These are phyloP conservation scores for Aurelia coerulea DNA, from an alignment of 30 jellyfish, hydroid and myxozoan genomes.

Conservation along the genomic window DNA sequence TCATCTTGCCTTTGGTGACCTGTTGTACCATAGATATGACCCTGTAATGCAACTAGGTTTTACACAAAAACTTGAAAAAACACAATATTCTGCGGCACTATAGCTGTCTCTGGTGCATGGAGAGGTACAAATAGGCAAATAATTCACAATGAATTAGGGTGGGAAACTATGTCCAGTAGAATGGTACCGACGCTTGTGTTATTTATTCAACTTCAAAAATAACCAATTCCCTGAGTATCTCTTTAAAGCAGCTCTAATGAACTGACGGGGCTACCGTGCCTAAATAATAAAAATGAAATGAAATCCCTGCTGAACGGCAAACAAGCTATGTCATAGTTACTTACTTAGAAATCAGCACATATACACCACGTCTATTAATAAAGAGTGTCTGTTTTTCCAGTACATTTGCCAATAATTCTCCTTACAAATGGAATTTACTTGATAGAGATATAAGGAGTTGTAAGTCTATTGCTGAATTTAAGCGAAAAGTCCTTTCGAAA, in stretches of 20 bases:
- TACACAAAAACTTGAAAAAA: constrained; percentile 44
- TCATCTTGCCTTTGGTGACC: constrained; percentile 54
- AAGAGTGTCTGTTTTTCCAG: constrained; percentile 22
- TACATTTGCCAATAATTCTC: constrained; percentile 8
- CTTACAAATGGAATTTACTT: no score
- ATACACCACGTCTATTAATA: constrained; percentile 6
- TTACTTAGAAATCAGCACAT: neutral
- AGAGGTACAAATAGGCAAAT: constrained; percentile 59
- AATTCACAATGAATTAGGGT: constrained; percentile 50
- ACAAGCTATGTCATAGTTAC: neutral
- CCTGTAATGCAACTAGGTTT: constrained; percentile 32
- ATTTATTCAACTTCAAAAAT: constrained; percentile 31
- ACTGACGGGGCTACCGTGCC: no score
- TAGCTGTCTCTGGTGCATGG: constrained; percentile 58
- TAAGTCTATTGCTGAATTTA: constrained; percentile 3
- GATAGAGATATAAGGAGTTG: constrained; percentile 2
- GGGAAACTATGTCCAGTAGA: constrained; percentile 38
- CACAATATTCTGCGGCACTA: constrained; percentile 55
- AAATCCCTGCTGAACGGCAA: no score
- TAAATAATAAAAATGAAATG: no score
- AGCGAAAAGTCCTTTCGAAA: constrained; percentile 10
- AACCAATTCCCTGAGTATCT: neutral
- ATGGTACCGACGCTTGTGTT: constrained; percentile 42
- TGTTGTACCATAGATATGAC: constrained; percentile 40
- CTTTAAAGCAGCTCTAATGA: no score